These are phyloP conservation scores for Streptopelia turtur DNA, from an alignment of 2,797 vertebrate species.

Conservation along the genomic window DNA sequence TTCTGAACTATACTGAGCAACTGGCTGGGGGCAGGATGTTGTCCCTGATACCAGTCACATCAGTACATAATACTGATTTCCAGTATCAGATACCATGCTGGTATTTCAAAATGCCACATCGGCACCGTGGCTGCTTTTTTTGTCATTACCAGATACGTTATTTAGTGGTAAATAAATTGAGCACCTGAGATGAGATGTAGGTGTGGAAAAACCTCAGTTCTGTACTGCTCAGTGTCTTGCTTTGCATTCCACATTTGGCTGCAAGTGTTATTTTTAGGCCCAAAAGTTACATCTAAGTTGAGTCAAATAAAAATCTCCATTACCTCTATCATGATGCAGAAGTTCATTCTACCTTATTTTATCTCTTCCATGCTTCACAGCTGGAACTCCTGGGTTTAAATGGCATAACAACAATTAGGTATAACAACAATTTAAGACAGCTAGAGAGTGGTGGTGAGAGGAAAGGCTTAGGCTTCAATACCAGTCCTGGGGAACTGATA, in stretches of 20 bases:
- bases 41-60: not conserved
- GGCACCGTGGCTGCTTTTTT: not conserved
- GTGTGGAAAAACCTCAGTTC: not conserved
- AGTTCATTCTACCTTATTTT: not conserved
- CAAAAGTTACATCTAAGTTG: not conserved
- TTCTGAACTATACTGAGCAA: not conserved
- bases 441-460: not conserved
- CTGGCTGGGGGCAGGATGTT: not conserved
- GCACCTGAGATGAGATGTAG: rapidly evolving
- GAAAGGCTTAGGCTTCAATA: not conserved
- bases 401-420: not conserved
- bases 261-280: not conserved
- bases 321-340: not conserved
- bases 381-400: not conserved
- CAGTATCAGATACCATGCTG: rapidly evolving
- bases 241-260: not conserved
- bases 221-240: not conserved
- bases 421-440: not conserved
- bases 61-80: not conserved
- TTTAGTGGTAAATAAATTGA: not conserved
- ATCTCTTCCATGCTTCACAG: not conserved
- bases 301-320: not conserved
- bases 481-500: not conserved
- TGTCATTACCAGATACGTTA: not conserved
- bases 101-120: not conserved